Conservation (phyloP, 2,113 vertebrate species). For the Megaceryle maxima region DNA sequence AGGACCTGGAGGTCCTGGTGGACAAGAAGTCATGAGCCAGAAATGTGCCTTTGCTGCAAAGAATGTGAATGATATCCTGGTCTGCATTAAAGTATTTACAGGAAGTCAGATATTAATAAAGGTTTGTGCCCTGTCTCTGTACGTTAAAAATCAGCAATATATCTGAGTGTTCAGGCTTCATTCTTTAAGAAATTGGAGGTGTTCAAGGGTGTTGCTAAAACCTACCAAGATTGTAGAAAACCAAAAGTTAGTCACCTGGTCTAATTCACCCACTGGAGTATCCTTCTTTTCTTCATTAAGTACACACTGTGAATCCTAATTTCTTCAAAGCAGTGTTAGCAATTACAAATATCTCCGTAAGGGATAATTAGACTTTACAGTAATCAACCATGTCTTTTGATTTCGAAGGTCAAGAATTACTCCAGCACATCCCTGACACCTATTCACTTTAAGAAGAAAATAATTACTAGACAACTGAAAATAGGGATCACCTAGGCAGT, state of each 20-base stretch:
- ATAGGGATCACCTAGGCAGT: neutral
- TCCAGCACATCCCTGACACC: neutral
- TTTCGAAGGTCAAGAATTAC: constrained; percentile 22
- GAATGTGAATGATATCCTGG: accelerated
- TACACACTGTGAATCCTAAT: neutral
- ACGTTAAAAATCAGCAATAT: neutral
- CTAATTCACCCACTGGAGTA: neutral
- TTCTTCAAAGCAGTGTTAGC: neutral
- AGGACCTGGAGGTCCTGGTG: neutral
- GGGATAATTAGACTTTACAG: neutral
- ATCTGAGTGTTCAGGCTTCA: neutral
- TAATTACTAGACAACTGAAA: neutral
- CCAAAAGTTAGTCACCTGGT: neutral
- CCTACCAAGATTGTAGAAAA: neutral
- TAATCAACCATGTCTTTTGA: neutral
- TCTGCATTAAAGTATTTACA: neutral
- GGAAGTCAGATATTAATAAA: neutral
- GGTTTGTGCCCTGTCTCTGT: neutral
- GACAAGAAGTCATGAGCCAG: neutral
- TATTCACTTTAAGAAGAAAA: neutral
- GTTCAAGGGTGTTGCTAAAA: neutral
- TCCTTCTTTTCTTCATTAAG: neutral
- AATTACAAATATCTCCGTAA: neutral
- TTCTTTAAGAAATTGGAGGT: neutral
- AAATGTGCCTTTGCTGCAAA: neutral